A percentile compares a stretch with the other conserved stretches of the same genome.
phyloP scores from a whole-genome alignment of 35 echinoderm and acorn worm genomes.

The Heliocidaris tuberculata region DNA sequence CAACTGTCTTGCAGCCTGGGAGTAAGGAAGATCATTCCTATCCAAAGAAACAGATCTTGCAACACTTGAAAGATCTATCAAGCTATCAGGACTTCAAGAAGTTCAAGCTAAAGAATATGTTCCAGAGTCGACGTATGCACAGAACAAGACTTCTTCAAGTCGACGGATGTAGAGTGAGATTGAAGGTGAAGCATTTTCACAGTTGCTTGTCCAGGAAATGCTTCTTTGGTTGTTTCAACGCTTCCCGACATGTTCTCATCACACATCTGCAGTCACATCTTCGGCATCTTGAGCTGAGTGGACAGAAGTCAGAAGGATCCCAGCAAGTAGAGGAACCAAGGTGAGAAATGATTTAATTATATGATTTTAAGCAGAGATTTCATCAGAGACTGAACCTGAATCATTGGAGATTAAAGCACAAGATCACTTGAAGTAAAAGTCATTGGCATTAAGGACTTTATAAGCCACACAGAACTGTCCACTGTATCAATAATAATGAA shows the following conservation, averaged over 20 bases:
- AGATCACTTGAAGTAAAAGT: too few species aligned
- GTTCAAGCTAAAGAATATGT: background rate
- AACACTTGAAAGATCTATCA: slow-evolving; percentile 23
- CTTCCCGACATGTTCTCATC: background rate
- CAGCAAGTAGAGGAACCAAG: background rate
- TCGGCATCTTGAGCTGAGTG: background rate
- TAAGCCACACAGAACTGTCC: too few species aligned
- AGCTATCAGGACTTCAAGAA: slow-evolving; percentile 18
- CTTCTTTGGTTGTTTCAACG: slow-evolving; percentile 5
- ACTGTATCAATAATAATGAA: too few species aligned
- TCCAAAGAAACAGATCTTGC: background rate
- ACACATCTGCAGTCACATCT: slow-evolving; percentile 23
- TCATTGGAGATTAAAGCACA: background rate
- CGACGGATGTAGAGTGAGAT: background rate
- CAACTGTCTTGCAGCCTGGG: background rate
- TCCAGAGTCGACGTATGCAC: background rate
- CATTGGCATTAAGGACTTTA: too few species aligned
- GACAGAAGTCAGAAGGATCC: background rate
- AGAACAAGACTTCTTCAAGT: background rate
- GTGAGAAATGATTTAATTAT: background rate
- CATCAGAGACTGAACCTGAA: background rate
- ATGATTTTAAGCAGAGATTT: background rate
- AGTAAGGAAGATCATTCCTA: background rate
- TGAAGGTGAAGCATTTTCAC: background rate
- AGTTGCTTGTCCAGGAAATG: slow-evolving; percentile 6